Evolutionary conservation across 2,797 vertebrate species (phyloP), one percentile per base, ranked within the genome.

Genomic region (Pipistrellus nathusii): DNA sequence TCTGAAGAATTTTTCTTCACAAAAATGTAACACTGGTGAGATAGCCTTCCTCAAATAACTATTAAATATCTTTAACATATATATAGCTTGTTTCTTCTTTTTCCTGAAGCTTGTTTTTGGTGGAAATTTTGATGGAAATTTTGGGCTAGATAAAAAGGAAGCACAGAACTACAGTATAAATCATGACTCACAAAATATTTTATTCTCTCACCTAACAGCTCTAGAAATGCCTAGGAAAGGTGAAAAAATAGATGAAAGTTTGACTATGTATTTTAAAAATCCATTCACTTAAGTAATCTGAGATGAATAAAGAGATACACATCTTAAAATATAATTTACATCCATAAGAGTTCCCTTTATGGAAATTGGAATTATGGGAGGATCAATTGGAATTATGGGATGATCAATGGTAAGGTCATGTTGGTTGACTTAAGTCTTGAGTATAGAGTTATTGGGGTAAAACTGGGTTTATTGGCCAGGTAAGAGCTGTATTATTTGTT

Each of bases 21-120:
- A 80, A 95, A 82, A 71, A 66, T 71, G 59, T 55, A 81, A 46
- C 32, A 66, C 11, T 82, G 73, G 41, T 81, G 85, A 86, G 32
- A 53, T 66, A 66, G 57, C 10, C 59, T 92, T 82, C 59, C 38
- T 55, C 8, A 82, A 94, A 90, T 53, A 88, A 66, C 46, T 82
- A 81, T 80, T 90, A 93, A 91, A 82, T 93, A 81, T 27, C 73
- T 76, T 75, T 89, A 94, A 95, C 44, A 94, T 90, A 30, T 30
- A 91, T 59, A 62, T 11, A 21, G 30, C 35, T 66, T 30, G 9
- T 51, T 57, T 96, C 62, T 84, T 84, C 78, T 93, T 78, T 90
- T 81, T 73, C n/a, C 68, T 51, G 8, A 93, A 93, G 73, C 41
- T 95, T 91, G 7, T 71, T 55, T 89, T 85, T 91, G 38, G 38